A percentile compares a stretch with the other conserved stretches of the same genome.
Conservation (phyloP, 2,888 invertebrate species). For the Diplazon laetatorius region DNA sequence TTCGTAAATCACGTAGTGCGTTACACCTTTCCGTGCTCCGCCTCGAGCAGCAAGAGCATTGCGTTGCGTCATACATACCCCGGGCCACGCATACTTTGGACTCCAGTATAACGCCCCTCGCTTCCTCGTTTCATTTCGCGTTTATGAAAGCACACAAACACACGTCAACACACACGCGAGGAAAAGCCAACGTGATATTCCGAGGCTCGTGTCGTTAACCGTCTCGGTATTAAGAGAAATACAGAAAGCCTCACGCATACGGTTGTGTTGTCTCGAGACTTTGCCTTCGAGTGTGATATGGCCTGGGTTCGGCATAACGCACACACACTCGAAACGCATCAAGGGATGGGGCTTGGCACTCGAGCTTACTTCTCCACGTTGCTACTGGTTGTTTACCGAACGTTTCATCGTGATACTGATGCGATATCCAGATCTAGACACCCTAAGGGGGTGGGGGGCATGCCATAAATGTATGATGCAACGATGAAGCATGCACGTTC, state of each 20-base stretch:
- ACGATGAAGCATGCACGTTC: conserved; percentile 48
- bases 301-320: no score
- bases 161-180: no score
- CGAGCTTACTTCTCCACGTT: conserved; percentile 4
- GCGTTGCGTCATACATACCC: conserved; percentile 16
- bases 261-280: not conserved
- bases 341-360: no score
- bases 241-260: not conserved
- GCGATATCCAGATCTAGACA: conserved; percentile 30
- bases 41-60: not conserved
- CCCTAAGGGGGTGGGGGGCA: no score
- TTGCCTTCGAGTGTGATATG: conserved; percentile 7
- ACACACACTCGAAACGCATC: no score
- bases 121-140: conserved; percentile 5
- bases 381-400: conserved; percentile 1
- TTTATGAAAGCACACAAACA: conserved; percentile 7
- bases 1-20: conserved; percentile 31
- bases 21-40: conserved; percentile 12
- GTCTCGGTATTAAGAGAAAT: conserved; percentile 13
- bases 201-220: not conserved
- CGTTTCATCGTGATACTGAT: conserved; percentile 9
- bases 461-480: conserved; percentile 74
- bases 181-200: conserved; percentile 6
- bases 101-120: not conserved
- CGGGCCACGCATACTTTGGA: conserved; percentile 7